These are phyloP conservation scores for Agrotis exclamationis DNA, from an alignment of 2,888 invertebrate genomes.

Conservation along the genomic window DNA sequence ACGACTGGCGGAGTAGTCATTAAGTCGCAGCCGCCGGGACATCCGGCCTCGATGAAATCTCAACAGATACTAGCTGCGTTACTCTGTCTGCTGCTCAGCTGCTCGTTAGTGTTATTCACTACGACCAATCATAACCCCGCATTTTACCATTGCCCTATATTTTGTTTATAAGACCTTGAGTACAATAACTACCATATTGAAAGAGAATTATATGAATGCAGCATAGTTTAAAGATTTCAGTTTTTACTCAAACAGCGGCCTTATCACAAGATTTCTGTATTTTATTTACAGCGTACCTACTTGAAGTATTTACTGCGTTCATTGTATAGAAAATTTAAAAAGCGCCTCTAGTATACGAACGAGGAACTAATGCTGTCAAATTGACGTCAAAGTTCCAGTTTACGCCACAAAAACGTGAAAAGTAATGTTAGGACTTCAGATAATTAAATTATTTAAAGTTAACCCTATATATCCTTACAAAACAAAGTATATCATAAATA, in stretches of 20 bases:
- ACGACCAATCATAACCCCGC: constrained; percentile 8
- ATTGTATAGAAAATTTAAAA: too few relatives aligned
- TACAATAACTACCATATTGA: not conserved
- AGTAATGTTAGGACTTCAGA: too few relatives aligned
- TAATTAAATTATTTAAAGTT: too few relatives aligned
- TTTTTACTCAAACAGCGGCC: not conserved
- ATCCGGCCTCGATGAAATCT: constrained; percentile 58
- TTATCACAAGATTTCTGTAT: too few relatives aligned
- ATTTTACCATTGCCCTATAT: constrained; percentile 17
- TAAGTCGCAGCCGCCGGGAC: constrained; percentile 50
- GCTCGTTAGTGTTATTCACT: constrained; percentile 33
- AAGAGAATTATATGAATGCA: too few relatives aligned
- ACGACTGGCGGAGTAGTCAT: constrained; percentile 54
- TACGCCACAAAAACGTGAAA: too few relatives aligned
- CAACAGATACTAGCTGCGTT: constrained; percentile 24
- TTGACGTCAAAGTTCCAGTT: too few relatives aligned
- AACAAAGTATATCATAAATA: not conserved
- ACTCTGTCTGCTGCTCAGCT: constrained; percentile 15
- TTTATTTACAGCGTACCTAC: too few relatives aligned
- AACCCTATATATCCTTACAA: not conserved
- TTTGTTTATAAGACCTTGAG: constrained; percentile 17
- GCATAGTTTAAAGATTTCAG: not conserved
- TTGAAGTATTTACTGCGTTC: too few relatives aligned
- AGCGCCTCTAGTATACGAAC: too few relatives aligned
- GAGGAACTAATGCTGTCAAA: too few relatives aligned